These are phyloP conservation scores for Sparus aurata DNA, from an alignment of 2,797 vertebrate genomes.

Conservation along the genomic window DNA sequence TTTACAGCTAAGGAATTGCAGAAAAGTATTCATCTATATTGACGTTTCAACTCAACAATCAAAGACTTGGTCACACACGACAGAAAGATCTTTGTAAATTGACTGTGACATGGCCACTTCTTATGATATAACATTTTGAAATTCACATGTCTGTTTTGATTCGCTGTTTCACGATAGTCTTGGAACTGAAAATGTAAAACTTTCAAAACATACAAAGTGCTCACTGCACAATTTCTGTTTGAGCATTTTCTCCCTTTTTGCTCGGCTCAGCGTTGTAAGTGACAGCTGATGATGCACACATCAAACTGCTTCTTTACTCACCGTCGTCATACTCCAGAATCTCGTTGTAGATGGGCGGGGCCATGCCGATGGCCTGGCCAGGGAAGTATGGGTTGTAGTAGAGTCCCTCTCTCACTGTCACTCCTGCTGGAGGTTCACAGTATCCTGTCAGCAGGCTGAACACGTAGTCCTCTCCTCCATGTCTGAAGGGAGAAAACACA, in stretches of 20 bases:
- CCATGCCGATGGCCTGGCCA: constrained; percentile 93
- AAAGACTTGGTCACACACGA: too few species aligned
- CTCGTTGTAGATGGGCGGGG: constrained; percentile 94
- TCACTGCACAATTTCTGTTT: too few species aligned
- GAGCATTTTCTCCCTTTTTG: not conserved
- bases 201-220: not conserved
- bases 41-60: too few species aligned
- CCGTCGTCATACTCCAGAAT: constrained; percentile 94
- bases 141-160: not conserved
- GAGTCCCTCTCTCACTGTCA: constrained; percentile 87
- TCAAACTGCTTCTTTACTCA: constrained; percentile 66
- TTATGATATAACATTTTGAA: too few species aligned
- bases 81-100: not conserved
- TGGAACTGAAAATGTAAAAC: not conserved
- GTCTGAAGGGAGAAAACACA: constrained; percentile 76
- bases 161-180: not conserved
- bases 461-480: constrained; percentile 94
- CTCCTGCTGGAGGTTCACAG: constrained; percentile 92
- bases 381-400: constrained; percentile 96
- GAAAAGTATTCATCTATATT: too few species aligned
- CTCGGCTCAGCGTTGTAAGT: not conserved
- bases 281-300: not conserved
- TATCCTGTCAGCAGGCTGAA: constrained; percentile 95
- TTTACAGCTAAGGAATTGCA: not conserved
- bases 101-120: not conserved